Conservation (phyloP, 2,888 invertebrate genomes). For the Synanthedon vespiformis region DNA sequence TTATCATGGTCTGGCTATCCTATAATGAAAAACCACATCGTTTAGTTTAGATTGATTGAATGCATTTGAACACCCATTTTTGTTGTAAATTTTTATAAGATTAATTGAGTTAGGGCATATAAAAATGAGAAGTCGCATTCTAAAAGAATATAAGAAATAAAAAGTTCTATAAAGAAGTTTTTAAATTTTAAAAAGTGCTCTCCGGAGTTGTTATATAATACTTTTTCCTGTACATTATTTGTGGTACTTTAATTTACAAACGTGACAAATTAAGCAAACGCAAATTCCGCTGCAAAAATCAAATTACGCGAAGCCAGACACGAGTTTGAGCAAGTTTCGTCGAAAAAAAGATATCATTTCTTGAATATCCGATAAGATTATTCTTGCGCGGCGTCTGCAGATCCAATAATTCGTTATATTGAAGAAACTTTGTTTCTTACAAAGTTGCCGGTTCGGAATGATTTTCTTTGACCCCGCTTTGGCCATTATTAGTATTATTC, state of each 20-base stretch:
- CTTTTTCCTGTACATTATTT: background rate
- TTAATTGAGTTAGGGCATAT: too few species aligned
- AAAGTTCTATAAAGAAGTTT: too few species aligned
- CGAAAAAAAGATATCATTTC: constrained; percentile 38
- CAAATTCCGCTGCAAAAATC: constrained; percentile 1
- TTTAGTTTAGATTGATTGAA: too few species aligned
- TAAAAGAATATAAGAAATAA: too few species aligned
- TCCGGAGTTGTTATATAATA: too few species aligned
- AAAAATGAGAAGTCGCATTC: too few species aligned
- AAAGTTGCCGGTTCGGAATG: constrained; percentile 44
- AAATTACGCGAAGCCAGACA: constrained; percentile 1
- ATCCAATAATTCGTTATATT: constrained; percentile 64
- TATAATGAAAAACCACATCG: too few species aligned
- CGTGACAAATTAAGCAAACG: background rate
- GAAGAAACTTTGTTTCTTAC: constrained; percentile 49
- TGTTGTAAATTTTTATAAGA: too few species aligned
- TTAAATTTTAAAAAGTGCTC: too few species aligned
- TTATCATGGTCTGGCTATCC: too few species aligned
- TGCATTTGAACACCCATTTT: too few species aligned
- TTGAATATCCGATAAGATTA: constrained; percentile 39
- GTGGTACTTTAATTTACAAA: background rate
- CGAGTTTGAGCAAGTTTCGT: constrained; percentile 9
- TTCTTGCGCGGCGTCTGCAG: constrained; percentile 36
- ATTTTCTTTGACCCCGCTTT: constrained; percentile 49
- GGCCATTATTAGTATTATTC: constrained; percentile 51